phyloP scores from a whole-genome alignment of 2,888 invertebrate genomes.

The Platerodrilus igneus region DNA sequence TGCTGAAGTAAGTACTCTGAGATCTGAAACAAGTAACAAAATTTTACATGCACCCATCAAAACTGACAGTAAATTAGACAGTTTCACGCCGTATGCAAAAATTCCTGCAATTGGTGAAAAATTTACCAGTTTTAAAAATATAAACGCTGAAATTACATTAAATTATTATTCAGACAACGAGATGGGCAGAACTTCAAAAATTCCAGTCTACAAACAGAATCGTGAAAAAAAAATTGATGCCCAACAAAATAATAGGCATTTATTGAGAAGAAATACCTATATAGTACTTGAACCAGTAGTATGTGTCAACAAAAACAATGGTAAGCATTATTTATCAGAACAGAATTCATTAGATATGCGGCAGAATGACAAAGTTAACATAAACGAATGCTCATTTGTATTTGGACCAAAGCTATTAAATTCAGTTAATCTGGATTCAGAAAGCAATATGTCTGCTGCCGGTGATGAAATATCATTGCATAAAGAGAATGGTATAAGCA shows the following conservation, averaged over 20 bases:
- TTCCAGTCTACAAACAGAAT: constrained; percentile 12
- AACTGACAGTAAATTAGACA: constrained; percentile 4
- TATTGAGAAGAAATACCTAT: constrained; percentile 18
- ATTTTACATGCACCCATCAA: constrained; percentile 3
- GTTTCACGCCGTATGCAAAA: constrained; percentile 16
- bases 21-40: constrained; percentile 3
- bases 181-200: constrained; percentile 14
- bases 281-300: constrained; percentile 16
- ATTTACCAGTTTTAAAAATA: constrained; percentile 9
- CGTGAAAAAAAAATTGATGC: constrained; percentile 5
- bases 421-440: constrained; percentile 9
- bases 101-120: constrained; percentile 19
- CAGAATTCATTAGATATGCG: too few relatives aligned
- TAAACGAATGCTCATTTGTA: constrained; percentile 6
- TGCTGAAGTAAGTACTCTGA: constrained; percentile 4
- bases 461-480: constrained; percentile 9
- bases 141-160: constrained; percentile 6
- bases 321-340: too few relatives aligned
- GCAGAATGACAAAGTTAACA: neutral
- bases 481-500: constrained; percentile 1
- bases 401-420: constrained; percentile 11
- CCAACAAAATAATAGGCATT: constrained; percentile 4
- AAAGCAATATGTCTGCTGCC: constrained; percentile 9
- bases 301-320: too few relatives aligned
- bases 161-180: constrained; percentile 18